phyloP scores from a whole-genome alignment of 1,140 invertebrate genomes.

The Calephelis virginiensis region DNA sequence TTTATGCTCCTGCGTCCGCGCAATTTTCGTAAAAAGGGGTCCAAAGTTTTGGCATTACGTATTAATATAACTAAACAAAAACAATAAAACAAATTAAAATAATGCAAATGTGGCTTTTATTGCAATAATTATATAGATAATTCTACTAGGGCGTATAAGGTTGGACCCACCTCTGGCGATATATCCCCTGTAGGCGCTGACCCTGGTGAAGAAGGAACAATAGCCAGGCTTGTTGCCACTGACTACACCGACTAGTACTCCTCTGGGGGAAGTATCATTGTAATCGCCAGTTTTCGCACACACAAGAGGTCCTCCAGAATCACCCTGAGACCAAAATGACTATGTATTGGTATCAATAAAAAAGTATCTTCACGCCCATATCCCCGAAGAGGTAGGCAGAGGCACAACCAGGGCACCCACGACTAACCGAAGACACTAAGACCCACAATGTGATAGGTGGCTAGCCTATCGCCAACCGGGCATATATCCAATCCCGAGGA shows the following conservation, averaged over 20 bases:
- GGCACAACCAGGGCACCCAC: too few relatives aligned
- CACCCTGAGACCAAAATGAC: slow-evolving; percentile 42
- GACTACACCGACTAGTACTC: slow-evolving; percentile 49
- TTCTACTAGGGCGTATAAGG: too few relatives aligned
- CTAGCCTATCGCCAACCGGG: too few relatives aligned
- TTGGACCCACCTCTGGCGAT: slow-evolving; percentile 18
- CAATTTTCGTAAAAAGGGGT: too few relatives aligned
- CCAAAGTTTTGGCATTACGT: too few relatives aligned
- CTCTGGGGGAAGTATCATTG: slow-evolving; percentile 35
- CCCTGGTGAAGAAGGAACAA: slow-evolving; percentile 52
- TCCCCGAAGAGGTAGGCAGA: too few relatives aligned
- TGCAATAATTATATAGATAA: slow-evolving; percentile 19
- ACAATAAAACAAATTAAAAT: slow-evolving; percentile 56
- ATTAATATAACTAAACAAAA: neutral
- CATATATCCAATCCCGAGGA: too few relatives aligned
- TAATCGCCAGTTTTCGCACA: slow-evolving; percentile 46
- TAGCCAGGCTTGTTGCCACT: slow-evolving; percentile 32
- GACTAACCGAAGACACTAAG: too few relatives aligned
- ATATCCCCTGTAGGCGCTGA: slow-evolving; percentile 37
- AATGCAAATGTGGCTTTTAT: slow-evolving; percentile 33
- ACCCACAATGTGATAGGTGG: too few relatives aligned
- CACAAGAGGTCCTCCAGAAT: slow-evolving; percentile 59
- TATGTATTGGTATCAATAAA: too few relatives aligned
- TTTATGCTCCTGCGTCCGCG: too few relatives aligned
- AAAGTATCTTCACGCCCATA: too few relatives aligned